These are phyloP conservation scores for Sesia bembeciformis DNA, from an alignment of 2,888 invertebrate genomes.

Conservation along the genomic window DNA sequence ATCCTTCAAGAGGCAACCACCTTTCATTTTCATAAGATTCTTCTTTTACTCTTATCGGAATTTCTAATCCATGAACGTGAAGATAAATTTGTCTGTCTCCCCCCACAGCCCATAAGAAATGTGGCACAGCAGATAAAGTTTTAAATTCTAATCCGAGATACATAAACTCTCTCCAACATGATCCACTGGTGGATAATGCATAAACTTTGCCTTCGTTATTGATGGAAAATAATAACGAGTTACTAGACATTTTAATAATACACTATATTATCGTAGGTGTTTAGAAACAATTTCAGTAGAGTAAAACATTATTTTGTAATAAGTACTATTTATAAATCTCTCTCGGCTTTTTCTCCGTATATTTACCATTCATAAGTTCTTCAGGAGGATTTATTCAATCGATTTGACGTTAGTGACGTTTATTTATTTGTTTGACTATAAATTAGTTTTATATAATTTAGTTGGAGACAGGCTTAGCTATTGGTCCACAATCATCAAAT, in stretches of 20 bases:
- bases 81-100: constrained; percentile 95
- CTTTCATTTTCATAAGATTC: constrained; percentile 95
- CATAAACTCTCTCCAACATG: constrained; percentile 90
- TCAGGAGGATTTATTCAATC: too few species aligned
- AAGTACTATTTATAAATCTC: too few species aligned
- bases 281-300: not conserved
- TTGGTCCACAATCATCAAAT: too few species aligned
- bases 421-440: too few species aligned
- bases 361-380: too few species aligned
- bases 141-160: constrained; percentile 92
- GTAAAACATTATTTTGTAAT: too few species aligned
- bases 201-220: constrained; percentile 93
- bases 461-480: too few species aligned
- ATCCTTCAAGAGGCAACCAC: constrained; percentile 93
- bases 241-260: constrained; percentile 64
- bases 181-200: constrained; percentile 85
- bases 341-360: too few species aligned
- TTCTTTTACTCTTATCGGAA: constrained; percentile 92
- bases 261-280: not conserved
- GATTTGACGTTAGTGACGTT: too few species aligned
- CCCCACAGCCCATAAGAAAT: constrained; percentile 94
- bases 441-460: too few species aligned
- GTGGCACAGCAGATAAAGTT: constrained; percentile 87
- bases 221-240: constrained; percentile 85
- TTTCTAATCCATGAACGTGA: constrained; percentile 90